These are phyloP conservation scores for Himalopsyche tibetana DNA, from an alignment of 2,888 invertebrate species.

Conservation along the genomic window DNA sequence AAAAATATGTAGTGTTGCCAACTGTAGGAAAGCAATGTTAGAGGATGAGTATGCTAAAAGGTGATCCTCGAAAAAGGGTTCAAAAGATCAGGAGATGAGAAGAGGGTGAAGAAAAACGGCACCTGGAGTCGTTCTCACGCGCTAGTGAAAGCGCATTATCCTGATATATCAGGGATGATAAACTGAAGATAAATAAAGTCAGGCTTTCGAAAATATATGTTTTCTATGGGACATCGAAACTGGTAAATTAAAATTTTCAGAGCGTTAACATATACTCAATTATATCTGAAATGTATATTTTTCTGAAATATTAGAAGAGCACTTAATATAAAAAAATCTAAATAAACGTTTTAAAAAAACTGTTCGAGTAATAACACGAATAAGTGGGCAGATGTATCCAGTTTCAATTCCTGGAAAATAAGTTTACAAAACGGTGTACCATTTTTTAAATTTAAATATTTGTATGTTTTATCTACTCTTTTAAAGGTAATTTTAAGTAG, in stretches of 20 bases:
- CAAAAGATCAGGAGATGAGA: slow-evolving; percentile 54
- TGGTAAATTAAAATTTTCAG: neutral
- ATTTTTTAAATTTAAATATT: too few species aligned
- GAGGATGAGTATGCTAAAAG: slow-evolving; percentile 48
- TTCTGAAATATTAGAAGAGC: too few species aligned
- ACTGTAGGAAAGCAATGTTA: slow-evolving; percentile 39
- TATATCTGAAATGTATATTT: neutral
- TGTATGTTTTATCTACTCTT: too few species aligned
- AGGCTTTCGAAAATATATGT: neutral
- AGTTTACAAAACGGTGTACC: too few species aligned
- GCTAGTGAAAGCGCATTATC: slow-evolving; percentile 65
- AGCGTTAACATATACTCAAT: neutral
- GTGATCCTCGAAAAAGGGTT: slow-evolving; percentile 52
- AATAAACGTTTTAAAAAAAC: too few species aligned
- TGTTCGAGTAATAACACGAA: too few species aligned
- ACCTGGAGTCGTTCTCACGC: slow-evolving; percentile 63
- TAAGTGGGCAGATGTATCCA: too few species aligned
- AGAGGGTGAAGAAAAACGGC: slow-evolving; percentile 43
- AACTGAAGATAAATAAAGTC: neutral
- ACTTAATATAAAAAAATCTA: too few species aligned
- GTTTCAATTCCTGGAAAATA: too few species aligned
- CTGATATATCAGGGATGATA: slow-evolving; percentile 44
- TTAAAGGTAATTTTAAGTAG: too few species aligned
- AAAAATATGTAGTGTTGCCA: slow-evolving; percentile 55
- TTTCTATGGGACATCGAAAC: neutral